Base-by-base conservation (phyloP, 1,140 invertebrate species). In the Alviniconcha marisindica region DNA sequence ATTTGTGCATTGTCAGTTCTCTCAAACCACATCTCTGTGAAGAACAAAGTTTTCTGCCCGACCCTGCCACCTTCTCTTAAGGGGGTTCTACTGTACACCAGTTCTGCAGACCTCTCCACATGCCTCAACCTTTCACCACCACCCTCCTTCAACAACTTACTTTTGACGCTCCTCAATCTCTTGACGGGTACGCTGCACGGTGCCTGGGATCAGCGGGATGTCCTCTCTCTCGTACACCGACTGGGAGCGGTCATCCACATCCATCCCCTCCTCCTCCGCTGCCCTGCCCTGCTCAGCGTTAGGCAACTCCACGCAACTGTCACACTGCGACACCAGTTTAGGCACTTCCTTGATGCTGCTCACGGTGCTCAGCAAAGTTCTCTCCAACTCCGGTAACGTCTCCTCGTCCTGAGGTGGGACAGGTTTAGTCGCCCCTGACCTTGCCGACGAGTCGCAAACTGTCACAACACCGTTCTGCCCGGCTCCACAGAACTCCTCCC, bases 171-270 rank as follows among this genome's bases (percentile, higher is more conserved):
- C 86, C 81, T 96, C 96, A 5, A 96, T 91, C 89, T 96, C 95
- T 84, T 96, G 95, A 85, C 96, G 96, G 3, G 96, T 96, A 83
- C 95, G 87, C 56, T 77, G 83, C 28, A 92, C 92, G 48, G 90
- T 89, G 38, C 91, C 91, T 15, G 88, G 85, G 15, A 86, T 86
- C 24, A 91, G 76, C 14, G 82, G 80, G 44, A 93, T 92, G 73
- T 92, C 90, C 77, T 93, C 92, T 44, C 82, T 85, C 63, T 92
- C 89, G 84, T 93, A 92, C 33, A 91, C 87, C n/a, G 89, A 89
- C 42, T 81, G 60, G 15, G 84, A 84, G 28, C 79, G 66, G 21
- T 84, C 60, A 10, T 77, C 60, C 31, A 31, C 51, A 1, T 77
- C 76, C 76, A 77, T 77, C 24, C 44, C 28, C 21, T 77, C 42